Base-by-base conservation (phyloP, 2,888 invertebrate species). In the Epistrophe grossulariae region DNA sequence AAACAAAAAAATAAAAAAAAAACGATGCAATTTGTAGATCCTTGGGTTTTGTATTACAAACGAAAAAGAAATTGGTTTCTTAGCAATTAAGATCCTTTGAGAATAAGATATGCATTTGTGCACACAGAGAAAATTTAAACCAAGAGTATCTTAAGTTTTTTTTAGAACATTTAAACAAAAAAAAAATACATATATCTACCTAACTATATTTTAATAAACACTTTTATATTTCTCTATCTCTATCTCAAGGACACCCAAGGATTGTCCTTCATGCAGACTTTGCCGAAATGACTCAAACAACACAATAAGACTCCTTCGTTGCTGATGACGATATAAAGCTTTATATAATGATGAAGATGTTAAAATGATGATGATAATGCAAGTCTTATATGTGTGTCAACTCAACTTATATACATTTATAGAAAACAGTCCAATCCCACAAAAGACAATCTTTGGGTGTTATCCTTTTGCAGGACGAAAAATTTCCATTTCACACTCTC, bases 401-500 rank as follows among this genome's bases (percentile, higher is more conserved):
- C 71, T 76, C 50, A 13, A 66, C 2, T 62, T 15, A 48, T 48
- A 2, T 35, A 31, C 5, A 31, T 31, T 0, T 31, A 28, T 28
- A 48, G 9, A 66, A 43, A 82, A 57, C 17, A 64, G 76, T 48
- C 68, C 45, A 64, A 76, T 71, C 45, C 60, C 0, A 9, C 48
- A 78, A 78, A 60, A 2, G 70, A 78, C 66, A 59, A 79, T 73
- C 45, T 72, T 55, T 6, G n/a, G 57, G 40, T 40, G 66, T 74
- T 57, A 45, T 66, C 60, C 43, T 40, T 73, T 70, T 50, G 31
- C 38, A n/a, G 52, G 74, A 62, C 13, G 76, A 15, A 71, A 7
- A 64, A 76, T 71, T 77, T 77, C 71, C 77, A 82, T 82, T 82
- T 82, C 82, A 82, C 71, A 82, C 82, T 71, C 81, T 72, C 50